Conservation (phyloP, 2,113 vertebrate genomes). For the Phalacrocorax pelagicus region DNA sequence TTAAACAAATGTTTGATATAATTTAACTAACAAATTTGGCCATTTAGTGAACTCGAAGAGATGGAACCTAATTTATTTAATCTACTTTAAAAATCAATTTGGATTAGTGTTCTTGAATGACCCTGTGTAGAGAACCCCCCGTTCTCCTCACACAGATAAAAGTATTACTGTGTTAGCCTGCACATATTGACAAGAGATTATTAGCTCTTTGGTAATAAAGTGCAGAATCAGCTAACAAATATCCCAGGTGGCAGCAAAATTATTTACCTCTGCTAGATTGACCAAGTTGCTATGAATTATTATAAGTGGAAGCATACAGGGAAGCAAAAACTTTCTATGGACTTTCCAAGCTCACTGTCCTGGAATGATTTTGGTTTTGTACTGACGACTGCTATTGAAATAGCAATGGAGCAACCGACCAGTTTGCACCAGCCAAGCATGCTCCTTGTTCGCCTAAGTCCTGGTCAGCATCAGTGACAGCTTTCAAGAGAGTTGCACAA, state of each 20-base stretch:
- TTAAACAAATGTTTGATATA: conserved; percentile 46
- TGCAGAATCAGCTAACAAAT: conserved; percentile 2
- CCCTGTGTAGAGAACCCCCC: neutral
- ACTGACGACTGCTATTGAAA: neutral
- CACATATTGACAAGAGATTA: neutral
- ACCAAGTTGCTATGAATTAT: neutral
- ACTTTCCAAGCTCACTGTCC: neutral
- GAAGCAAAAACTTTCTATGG: neutral
- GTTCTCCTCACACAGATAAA: neutral
- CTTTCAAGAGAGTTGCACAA: neutral
- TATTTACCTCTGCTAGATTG: neutral
- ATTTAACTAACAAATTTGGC: conserved; percentile 37
- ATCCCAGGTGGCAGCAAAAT: neutral
- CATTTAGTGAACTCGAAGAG: neutral
- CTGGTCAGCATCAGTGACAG: neutral
- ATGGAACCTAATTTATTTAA: conserved; percentile 35
- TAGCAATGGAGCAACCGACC: neutral
- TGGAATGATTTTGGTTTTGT: neutral
- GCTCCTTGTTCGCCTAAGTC: neutral
- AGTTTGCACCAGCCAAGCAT: neutral
- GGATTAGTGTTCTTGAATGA: conserved; percentile 41
- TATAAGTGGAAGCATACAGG: neutral
- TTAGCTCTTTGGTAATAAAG: conserved; percentile 26
- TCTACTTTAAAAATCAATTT: conserved; percentile 61
- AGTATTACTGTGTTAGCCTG: neutral